Conservation (phyloP, 2,113 vertebrate genomes). For the Rana temporaria region DNA sequence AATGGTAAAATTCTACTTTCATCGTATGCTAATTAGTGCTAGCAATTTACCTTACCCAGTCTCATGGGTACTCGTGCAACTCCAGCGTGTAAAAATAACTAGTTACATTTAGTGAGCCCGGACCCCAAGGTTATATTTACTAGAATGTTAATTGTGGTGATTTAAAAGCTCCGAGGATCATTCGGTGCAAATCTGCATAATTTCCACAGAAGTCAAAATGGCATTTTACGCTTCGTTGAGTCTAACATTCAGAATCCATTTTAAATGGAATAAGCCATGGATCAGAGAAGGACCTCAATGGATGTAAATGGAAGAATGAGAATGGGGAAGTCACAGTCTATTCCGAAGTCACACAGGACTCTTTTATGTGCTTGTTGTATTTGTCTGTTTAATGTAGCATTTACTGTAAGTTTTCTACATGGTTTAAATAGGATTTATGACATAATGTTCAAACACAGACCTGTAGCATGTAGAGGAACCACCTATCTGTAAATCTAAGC, state of each 20-base stretch:
- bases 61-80: not conserved
- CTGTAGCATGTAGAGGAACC: no score
- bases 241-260: not conserved
- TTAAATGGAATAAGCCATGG: not conserved
- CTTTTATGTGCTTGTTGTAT: no score
- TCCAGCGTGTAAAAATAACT: slow-evolving; percentile 2
- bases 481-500: no score
- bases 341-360: no score
- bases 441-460: no score
- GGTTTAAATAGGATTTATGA: no score
- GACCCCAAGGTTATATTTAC: slow-evolving; percentile 21
- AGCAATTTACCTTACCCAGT: not conserved
- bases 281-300: not conserved
- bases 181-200: slow-evolving; percentile 8
- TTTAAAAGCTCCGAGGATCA: slow-evolving; percentile 24
- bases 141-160: slow-evolving; percentile 20
- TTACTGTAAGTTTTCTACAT: no score
- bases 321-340: not conserved
- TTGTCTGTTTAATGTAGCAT: no score
- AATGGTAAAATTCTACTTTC: not conserved
- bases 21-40: not conserved
- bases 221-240: not conserved
- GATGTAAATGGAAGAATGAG: not conserved
- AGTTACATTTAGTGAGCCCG: not conserved
- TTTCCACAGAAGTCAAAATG: not conserved